Percentiles rank a stretch among this genome's conserved stretches.
Conservation (phyloP, 2,888 invertebrate genomes). For the Tetranychus piercei region DNA sequence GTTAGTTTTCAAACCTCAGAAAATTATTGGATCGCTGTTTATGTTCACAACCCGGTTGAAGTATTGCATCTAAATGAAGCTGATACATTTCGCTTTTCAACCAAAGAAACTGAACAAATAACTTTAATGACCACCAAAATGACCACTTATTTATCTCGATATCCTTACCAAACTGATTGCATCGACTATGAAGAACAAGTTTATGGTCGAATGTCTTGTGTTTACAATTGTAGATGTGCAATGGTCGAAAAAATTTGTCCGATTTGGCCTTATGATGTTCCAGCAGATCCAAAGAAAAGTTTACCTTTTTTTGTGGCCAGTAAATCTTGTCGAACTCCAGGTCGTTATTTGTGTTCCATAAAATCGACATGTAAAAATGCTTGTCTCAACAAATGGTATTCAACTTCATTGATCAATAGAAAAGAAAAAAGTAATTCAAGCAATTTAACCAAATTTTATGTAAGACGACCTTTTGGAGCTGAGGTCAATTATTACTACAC, state of each 20-base stretch:
- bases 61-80: neutral
- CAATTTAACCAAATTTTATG: neutral
- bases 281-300: neutral
- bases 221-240: neutral
- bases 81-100: neutral
- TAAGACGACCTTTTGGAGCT: neutral
- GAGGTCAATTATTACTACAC: neutral
- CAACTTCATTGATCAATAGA: neutral
- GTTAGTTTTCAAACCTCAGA: neutral
- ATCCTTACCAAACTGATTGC: conserved; percentile 2
- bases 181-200: neutral
- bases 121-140: neutral
- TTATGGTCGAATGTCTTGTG: neutral
- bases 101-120: neutral
- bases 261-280: neutral
- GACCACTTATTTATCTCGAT: neutral
- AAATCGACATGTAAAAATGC: neutral
- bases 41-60: neutral
- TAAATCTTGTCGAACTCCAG: neutral
- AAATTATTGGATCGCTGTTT: neutral
- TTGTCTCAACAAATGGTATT: conserved; percentile 3
- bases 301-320: neutral
- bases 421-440: neutral
- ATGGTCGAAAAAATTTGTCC: neutral
- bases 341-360: neutral